Conservation (phyloP, 2,797 vertebrate species). For the Cyclura pinguis region DNA sequence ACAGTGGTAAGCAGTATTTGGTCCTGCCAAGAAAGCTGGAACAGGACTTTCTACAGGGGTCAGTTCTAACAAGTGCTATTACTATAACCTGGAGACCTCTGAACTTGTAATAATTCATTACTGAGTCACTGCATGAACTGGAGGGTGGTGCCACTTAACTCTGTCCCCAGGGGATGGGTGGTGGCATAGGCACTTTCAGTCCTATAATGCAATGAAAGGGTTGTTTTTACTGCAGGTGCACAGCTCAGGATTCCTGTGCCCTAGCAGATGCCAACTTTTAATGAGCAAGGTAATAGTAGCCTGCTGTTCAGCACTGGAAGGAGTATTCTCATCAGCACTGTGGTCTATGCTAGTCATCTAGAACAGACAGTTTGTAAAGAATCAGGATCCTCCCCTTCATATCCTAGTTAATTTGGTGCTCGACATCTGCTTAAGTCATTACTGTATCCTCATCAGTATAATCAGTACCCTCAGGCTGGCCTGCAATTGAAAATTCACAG, state of each 20-base stretch:
- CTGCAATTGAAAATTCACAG: conserved; percentile 68
- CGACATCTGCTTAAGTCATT: conserved; percentile 73
- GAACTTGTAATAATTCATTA: neutral
- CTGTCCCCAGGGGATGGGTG: neutral
- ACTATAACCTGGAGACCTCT: neutral
- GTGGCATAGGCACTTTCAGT: too few species aligned
- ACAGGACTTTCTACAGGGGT: neutral
- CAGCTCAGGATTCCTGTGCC: conserved; percentile 1
- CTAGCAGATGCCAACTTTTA: conserved; percentile 25
- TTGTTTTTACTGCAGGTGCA: conserved; percentile 12
- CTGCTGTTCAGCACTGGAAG: neutral
- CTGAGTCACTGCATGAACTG: neutral
- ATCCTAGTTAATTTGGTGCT: conserved; percentile 66
- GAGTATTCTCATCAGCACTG: conserved; percentile 64
- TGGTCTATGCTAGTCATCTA: conserved; percentile 59
- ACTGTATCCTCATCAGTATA: conserved; percentile 71
- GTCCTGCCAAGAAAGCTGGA: neutral
- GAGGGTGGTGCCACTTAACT: neutral
- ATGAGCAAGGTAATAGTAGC: conserved; percentile 33
- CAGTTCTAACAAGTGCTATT: neutral
- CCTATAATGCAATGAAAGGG: neutral
- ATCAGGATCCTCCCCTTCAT: conserved; percentile 63
- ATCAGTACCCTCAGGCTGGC: conserved; percentile 72
- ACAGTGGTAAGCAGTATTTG: neutral
- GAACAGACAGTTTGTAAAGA: conserved; percentile 64